These are phyloP conservation scores for Antechinus flavipes DNA, from an alignment of 2,113 vertebrate genomes.

Conservation along the genomic window DNA sequence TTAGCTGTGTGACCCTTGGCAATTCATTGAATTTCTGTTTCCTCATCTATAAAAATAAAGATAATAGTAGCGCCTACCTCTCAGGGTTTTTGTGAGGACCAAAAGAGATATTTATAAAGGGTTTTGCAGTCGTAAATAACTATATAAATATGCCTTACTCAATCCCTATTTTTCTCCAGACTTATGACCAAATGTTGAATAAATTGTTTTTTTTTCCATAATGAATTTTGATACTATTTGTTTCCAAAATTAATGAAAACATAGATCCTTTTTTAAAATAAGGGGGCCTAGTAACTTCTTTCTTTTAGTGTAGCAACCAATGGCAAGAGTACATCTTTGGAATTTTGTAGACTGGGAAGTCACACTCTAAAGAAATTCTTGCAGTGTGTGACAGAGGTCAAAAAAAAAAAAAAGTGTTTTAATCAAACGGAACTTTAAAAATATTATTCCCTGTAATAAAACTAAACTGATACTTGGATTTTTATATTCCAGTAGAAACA, in stretches of 20 bases:
- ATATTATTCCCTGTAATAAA: conserved; percentile 2
- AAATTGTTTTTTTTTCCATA: conserved; percentile 24
- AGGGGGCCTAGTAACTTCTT: fast-evolving
- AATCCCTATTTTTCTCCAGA: not conserved
- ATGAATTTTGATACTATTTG: not conserved
- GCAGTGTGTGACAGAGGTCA: conserved; percentile 21
- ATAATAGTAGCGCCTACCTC: not conserved
- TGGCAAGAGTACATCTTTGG: not conserved
- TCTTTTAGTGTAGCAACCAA: not conserved
- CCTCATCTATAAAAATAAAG: not conserved
- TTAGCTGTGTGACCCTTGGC: not conserved
- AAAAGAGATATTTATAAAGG: not conserved
- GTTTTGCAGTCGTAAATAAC: not conserved
- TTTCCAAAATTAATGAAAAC: conserved; percentile 39
- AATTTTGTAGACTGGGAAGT: not conserved
- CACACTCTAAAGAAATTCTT: not conserved
- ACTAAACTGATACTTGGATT: conserved; percentile 1
- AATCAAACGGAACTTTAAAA: not conserved
- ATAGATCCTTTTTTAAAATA: not conserved
- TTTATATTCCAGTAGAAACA: not conserved
- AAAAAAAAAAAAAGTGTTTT: conserved; percentile 16
- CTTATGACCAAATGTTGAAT: not conserved
- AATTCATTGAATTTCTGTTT: not conserved
- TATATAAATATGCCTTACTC: not conserved
- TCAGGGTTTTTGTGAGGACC: not conserved